Conservation (phyloP, 2,888 invertebrate genomes). For the Macaria notata region DNA sequence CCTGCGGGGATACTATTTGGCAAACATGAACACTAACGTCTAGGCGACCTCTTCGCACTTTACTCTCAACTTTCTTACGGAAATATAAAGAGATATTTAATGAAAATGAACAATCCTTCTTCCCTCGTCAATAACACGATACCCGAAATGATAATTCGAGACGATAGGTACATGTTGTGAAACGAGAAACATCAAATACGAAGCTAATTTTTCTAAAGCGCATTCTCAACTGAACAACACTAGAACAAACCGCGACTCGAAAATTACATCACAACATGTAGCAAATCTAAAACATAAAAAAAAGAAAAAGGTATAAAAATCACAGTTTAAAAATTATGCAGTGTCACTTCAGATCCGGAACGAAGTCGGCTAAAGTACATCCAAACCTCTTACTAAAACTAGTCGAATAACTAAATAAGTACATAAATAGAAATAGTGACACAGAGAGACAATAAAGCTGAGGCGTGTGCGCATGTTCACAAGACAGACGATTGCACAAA, state of each 20-base stretch:
- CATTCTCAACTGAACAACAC: constrained; percentile 25
- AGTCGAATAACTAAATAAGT: constrained; percentile 73
- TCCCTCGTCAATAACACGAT: constrained; percentile 55
- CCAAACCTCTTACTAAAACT: constrained; percentile 61
- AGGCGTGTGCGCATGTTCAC: constrained; percentile 65
- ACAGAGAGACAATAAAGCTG: constrained; percentile 78
- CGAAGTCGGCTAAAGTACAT: constrained; percentile 63
- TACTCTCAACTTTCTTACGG: background rate
- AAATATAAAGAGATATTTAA: constrained; percentile 16
- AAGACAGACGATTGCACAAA: constrained; percentile 58
- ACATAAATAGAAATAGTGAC: constrained; percentile 71
- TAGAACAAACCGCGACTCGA: background rate
- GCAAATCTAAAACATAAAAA: constrained; percentile 76
- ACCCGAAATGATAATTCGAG: constrained; percentile 64
- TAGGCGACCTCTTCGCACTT: constrained; percentile 1
- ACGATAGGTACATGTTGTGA: constrained; percentile 72
- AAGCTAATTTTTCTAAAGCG: constrained; percentile 17
- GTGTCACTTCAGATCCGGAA: constrained; percentile 77
- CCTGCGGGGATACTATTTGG: constrained; percentile 61
- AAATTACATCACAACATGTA: constrained; percentile 72
- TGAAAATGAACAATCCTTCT: constrained; percentile 65
- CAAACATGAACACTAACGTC: constrained; percentile 49
- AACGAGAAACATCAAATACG: constrained; percentile 42
- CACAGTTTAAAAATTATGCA: constrained; percentile 82
- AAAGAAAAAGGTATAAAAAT: constrained; percentile 75